phyloP scores from a whole-genome alignment of 1,140 invertebrate species.

The Drosophila bifasciata region DNA sequence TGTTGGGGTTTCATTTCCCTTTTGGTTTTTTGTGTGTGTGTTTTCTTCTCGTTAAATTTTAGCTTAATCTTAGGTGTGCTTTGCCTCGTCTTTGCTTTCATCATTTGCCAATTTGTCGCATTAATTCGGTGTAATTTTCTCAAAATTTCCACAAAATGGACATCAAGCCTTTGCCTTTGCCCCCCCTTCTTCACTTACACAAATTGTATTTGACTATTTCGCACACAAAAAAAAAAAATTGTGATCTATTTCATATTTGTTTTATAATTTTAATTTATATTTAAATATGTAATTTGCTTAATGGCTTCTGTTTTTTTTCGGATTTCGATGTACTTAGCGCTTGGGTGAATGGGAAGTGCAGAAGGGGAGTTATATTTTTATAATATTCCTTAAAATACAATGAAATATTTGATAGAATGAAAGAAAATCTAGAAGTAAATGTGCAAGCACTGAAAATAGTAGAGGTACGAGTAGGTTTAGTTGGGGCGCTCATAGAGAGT shows the following conservation, averaged over 20 bases:
- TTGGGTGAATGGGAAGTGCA: too few relatives aligned
- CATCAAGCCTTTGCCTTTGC: too few relatives aligned
- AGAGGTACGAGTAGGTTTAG: too few relatives aligned
- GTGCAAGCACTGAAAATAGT: too few relatives aligned
- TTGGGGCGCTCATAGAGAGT: too few relatives aligned
- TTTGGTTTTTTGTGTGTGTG: slow-evolving; percentile 3
- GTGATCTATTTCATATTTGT: slow-evolving; percentile 40
- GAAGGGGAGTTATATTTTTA: too few relatives aligned
- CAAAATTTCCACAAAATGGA: slow-evolving; percentile 23
- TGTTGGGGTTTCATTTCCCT: slow-evolving; percentile 3
- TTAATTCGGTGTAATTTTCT: slow-evolving; percentile 42
- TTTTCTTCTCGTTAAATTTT: slow-evolving; percentile 47
- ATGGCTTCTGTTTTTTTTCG: slow-evolving; percentile 33
- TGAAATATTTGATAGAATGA: too few relatives aligned
- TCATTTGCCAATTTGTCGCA: slow-evolving; percentile 32
- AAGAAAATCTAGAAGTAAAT: too few relatives aligned
- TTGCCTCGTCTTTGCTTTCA: slow-evolving; percentile 19
- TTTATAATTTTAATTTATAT: slow-evolving; percentile 45
- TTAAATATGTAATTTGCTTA: slow-evolving; percentile 32
- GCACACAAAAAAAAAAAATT: slow-evolving; percentile 48
- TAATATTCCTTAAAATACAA: too few relatives aligned
- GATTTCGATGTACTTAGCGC: slow-evolving; percentile 15
- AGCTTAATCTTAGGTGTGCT: slow-evolving; percentile 59
- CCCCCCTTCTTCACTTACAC: slow-evolving; percentile 34
- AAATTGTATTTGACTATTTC: slow-evolving; percentile 58